A percentile compares a stretch with the other conserved stretches of the same genome.
phyloP scores from a whole-genome alignment of 2,113 vertebrate species.

The Apteryx mantelli region DNA sequence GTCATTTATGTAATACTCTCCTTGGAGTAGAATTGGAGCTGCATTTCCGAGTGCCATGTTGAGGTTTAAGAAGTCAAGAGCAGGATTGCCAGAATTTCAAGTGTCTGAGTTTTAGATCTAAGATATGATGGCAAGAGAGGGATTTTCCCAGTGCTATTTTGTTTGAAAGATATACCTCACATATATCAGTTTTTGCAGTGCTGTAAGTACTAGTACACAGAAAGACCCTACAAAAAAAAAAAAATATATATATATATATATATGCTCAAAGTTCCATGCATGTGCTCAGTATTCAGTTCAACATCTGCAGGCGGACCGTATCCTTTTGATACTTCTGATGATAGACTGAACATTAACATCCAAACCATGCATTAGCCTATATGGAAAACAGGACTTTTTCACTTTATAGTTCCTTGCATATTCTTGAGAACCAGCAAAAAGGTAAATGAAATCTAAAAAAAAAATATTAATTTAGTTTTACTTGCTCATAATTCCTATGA shows the following conservation, averaged over 20 bases:
- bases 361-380: conserved; percentile 65
- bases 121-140: background rate
- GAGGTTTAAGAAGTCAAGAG: background rate
- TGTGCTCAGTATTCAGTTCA: background rate
- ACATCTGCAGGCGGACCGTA: background rate
- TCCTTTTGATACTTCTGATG: background rate
- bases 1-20: background rate
- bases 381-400: conserved; percentile 34
- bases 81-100: background rate
- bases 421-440: conserved; percentile 52
- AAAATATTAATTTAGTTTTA: background rate
- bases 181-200: background rate
- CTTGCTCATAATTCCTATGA: background rate
- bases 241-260: background rate
- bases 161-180: background rate
- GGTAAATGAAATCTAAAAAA: conserved; percentile 50
- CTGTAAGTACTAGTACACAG: background rate
- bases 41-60: background rate
- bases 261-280: background rate
- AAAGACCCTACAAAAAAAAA: background rate
- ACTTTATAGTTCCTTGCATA: conserved; percentile 38
- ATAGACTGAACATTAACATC: background rate
- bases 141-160: background rate
- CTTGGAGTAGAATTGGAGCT: background rate
- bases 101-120: background rate